A percentile compares a stretch with the other conserved stretches of the same genome.
These are phyloP conservation scores for Murina feae DNA, from an alignment of 2,113 vertebrate species.

Conservation along the genomic window DNA sequence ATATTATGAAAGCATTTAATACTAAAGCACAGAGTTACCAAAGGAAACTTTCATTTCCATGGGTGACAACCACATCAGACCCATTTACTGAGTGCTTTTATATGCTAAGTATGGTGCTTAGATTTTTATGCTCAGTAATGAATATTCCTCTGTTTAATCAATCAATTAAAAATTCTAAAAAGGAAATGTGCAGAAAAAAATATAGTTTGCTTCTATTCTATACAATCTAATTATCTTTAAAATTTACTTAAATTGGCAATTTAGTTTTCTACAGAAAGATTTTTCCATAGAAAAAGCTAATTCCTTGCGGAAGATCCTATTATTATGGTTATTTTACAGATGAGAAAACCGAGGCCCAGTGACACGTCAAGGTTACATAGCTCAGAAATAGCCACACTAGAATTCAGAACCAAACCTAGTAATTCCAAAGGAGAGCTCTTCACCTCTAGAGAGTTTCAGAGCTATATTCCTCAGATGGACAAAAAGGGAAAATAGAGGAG, in stretches of 20 bases:
- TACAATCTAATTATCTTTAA: neutral
- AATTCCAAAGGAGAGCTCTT: neutral
- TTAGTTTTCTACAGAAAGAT: neutral
- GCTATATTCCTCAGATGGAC: neutral
- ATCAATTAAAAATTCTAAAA: neutral
- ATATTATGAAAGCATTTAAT: neutral
- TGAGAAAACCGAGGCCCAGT: neutral
- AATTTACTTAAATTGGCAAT: neutral
- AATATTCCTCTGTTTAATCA: neutral
- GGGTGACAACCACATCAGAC: neutral
- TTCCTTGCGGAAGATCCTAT: neutral
- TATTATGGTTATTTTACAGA: neutral
- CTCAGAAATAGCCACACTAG: neutral
- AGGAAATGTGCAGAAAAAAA: neutral
- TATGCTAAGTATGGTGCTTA: neutral
- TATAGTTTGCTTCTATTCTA: neutral
- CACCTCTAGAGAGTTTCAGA: neutral
- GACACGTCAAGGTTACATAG: neutral
- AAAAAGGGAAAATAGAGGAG: neutral
- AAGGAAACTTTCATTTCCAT: neutral
- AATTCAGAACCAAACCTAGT: neutral
- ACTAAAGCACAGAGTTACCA: neutral
- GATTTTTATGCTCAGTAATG: neutral
- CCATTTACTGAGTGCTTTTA: neutral
- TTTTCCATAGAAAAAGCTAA: neutral